Conservation (phyloP, 2,113 vertebrate genomes). For the Myotis lucifugus region DNA sequence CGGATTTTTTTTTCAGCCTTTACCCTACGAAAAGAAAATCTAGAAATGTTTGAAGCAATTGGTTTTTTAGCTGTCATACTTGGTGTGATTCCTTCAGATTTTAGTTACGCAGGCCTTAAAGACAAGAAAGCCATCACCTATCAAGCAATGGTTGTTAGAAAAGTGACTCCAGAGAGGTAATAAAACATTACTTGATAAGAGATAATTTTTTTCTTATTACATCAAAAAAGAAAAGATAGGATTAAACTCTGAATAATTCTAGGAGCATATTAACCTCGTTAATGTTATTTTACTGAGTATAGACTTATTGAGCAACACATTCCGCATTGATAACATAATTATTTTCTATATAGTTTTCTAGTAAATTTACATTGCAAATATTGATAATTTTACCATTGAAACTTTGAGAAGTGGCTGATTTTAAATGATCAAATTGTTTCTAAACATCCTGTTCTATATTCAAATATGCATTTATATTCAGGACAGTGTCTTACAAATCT, state of each 20-base stretch:
- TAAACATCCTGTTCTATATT: not conserved
- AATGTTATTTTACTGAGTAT: not conserved
- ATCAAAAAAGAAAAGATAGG: not conserved
- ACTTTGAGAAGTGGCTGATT: conserved; percentile 9
- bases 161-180: conserved; percentile 92
- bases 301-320: not conserved
- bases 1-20: conserved; percentile 88
- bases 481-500: not conserved
- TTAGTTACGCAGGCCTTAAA: conserved; percentile 97
- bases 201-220: conserved; percentile 10
- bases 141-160: conserved; percentile 96
- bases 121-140: conserved; percentile 96
- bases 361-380: conserved; percentile 11
- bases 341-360: not conserved
- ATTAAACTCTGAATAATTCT: not conserved
- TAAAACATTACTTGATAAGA: not conserved
- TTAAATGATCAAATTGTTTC: conserved; percentile 1
- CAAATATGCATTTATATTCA: not conserved
- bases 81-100: conserved; percentile 94
- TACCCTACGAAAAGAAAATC: conserved; percentile 94
- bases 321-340: not conserved
- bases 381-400: not conserved
- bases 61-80: conserved; percentile 91
- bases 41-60: conserved; percentile 96
- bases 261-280: not conserved